These are phyloP conservation scores for Heteractis magnifica DNA, from an alignment of 92 coral and sea anemone species.

Conservation along the genomic window DNA sequence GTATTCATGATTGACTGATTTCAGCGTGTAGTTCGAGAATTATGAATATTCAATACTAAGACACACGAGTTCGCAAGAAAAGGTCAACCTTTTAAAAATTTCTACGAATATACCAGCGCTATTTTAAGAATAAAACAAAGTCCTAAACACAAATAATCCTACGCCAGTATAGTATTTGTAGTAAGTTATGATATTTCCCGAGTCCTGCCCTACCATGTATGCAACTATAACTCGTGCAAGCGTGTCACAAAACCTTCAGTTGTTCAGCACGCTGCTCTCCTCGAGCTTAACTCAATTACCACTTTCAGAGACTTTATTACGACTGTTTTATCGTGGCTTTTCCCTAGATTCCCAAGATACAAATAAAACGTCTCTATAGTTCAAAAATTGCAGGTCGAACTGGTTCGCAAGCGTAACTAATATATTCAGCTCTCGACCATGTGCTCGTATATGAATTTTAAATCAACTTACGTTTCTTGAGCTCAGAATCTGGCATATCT, in stretches of 20 bases:
- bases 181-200: neutral
- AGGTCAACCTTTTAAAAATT: neutral
- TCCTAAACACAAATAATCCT: neutral
- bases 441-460: constrained; percentile 61
- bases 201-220: constrained; percentile 42
- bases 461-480: constrained; percentile 81
- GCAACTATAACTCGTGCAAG: constrained; percentile 13
- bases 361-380: no score
- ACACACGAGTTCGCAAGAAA: neutral
- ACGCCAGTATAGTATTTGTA: neutral
- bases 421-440: constrained; percentile 72
- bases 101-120: neutral
- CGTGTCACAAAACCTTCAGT: neutral
- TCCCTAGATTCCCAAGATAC: neutral
- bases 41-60: constrained; percentile 32
- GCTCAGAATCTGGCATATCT: constrained; percentile 92
- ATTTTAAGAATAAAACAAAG: neutral
- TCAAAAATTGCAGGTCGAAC: neutral
- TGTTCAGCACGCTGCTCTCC: neutral
- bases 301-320: neutral
- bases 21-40: constrained; percentile 11
- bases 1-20: constrained; percentile 34
- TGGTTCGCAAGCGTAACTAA: constrained; percentile 26
- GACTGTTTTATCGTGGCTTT: neutral
- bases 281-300: constrained; percentile 13